phyloP scores from a whole-genome alignment of 2,888 invertebrate genomes.

The Drosophila longiperda region DNA sequence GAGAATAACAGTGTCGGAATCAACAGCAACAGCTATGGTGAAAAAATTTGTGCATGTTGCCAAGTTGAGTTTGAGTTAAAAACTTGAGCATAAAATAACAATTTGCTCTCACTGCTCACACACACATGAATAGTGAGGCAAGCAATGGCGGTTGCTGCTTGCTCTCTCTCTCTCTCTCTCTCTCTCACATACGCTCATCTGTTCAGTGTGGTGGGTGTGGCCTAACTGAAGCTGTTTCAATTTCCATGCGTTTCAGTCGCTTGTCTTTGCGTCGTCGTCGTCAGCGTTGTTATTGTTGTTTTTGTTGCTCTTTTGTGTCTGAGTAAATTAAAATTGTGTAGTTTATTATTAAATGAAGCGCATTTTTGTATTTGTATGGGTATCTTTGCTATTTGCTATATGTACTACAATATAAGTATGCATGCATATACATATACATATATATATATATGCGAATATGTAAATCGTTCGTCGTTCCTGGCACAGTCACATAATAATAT shows the following conservation, averaged over 20 bases:
- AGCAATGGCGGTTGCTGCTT: constrained; percentile 70
- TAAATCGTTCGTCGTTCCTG: constrained; percentile 57
- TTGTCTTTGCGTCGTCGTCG: background rate
- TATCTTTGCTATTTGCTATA: constrained; percentile 28
- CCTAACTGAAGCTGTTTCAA: constrained; percentile 38
- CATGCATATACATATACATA: constrained; percentile 7
- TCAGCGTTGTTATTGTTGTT: constrained; percentile 24
- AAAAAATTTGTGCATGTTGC: constrained; percentile 30
- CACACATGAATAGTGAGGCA: constrained; percentile 26
- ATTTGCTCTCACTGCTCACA: constrained; percentile 39
- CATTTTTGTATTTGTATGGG: constrained; percentile 74
- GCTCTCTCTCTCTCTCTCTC: constrained; percentile 18
- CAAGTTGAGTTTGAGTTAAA: constrained; percentile 30
- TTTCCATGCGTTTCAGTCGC: constrained; percentile 53
- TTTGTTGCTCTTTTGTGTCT: constrained; percentile 41
- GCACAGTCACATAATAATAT: constrained; percentile 72
- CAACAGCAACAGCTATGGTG: constrained; percentile 71
- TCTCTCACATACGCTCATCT: constrained; percentile 18
- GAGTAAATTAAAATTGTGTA: constrained; percentile 84
- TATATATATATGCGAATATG: constrained; percentile 28
- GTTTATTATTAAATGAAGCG: constrained; percentile 84
- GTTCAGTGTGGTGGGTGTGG: constrained; percentile 48
- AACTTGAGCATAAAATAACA: constrained; percentile 19
- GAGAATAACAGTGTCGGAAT: constrained; percentile 38
- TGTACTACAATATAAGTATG: constrained; percentile 19